phyloP scores from a whole-genome alignment of 2,888 invertebrate species.

The Drosophila acutilabella region DNA sequence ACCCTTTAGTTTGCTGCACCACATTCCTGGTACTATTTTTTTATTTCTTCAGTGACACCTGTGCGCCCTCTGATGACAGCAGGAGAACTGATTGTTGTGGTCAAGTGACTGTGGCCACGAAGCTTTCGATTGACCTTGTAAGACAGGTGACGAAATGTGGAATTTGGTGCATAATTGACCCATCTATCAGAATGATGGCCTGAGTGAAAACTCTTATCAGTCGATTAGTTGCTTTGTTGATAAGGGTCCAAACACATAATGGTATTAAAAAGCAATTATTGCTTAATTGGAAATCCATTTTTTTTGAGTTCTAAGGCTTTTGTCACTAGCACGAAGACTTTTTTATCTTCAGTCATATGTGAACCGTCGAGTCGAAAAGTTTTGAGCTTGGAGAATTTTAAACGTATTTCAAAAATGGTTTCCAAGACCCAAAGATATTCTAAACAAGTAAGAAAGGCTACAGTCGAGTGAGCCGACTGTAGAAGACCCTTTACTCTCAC shows the following conservation, averaged over 20 bases:
- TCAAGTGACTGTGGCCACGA: slow-evolving; percentile 62
- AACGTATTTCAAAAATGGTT: no score
- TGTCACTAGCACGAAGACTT: no score
- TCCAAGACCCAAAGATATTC: no score
- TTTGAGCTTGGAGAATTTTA: no score
- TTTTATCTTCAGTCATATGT: not conserved
- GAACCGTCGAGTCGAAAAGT: slow-evolving; percentile 21
- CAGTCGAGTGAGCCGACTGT: no score
- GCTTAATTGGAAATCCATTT: slow-evolving; percentile 48
- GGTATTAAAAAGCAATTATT: slow-evolving; percentile 71
- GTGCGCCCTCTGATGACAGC: slow-evolving; percentile 37
- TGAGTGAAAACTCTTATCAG: slow-evolving; percentile 47
- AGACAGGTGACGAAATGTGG: slow-evolving; percentile 24
- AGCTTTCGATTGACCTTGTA: slow-evolving; percentile 26
- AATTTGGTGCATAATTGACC: slow-evolving; percentile 38
- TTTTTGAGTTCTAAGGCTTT: not conserved
- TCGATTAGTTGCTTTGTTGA: slow-evolving; percentile 4
- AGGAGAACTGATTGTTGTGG: slow-evolving; percentile 68
- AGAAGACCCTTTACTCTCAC: no score
- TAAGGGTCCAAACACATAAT: slow-evolving; percentile 3
- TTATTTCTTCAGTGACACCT: slow-evolving; percentile 21
- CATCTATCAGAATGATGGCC: slow-evolving; percentile 66
- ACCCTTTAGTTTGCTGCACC: slow-evolving; percentile 44
- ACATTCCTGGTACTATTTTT: slow-evolving; percentile 25
- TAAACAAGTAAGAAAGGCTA: no score